These are phyloP conservation scores for Bos javanicus DNA, from an alignment of 2,113 vertebrate species.

Conservation along the genomic window DNA sequence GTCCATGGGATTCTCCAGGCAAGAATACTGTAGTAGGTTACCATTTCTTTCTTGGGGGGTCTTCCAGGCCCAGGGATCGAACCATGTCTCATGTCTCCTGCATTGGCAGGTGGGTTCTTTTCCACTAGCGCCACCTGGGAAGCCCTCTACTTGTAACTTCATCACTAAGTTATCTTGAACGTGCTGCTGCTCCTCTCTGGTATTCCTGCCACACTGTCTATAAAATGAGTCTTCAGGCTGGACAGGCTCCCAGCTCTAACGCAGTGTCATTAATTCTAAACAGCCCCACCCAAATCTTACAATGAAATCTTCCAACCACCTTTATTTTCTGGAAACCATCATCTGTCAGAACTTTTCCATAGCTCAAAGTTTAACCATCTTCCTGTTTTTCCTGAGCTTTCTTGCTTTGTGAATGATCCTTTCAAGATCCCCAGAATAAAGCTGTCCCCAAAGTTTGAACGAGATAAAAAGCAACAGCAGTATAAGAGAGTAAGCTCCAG, in stretches of 20 bases:
- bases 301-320: not conserved
- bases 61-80: not conserved
- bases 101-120: not conserved
- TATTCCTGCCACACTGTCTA: not conserved
- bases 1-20: not conserved
- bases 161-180: not conserved
- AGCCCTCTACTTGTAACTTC: not conserved
- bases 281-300: not conserved
- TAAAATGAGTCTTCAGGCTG: rapidly evolving
- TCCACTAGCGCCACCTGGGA: not conserved
- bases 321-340: not conserved
- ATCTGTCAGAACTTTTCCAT: not conserved
- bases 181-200: not conserved
- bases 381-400: not conserved
- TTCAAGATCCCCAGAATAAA: not conserved
- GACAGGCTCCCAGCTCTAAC: not conserved
- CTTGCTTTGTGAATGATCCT: not conserved
- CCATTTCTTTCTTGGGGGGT: not conserved
- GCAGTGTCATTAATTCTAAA: too few relatives aligned
- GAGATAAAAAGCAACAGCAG: not conserved
- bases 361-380: not conserved
- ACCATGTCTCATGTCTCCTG: not conserved
- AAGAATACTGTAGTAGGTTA: not conserved
- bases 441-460: not conserved
- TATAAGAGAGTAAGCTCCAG: not conserved